Conservation (phyloP, 53 echinoderm and acorn worm genomes). For the Pentamera pediparva region DNA sequence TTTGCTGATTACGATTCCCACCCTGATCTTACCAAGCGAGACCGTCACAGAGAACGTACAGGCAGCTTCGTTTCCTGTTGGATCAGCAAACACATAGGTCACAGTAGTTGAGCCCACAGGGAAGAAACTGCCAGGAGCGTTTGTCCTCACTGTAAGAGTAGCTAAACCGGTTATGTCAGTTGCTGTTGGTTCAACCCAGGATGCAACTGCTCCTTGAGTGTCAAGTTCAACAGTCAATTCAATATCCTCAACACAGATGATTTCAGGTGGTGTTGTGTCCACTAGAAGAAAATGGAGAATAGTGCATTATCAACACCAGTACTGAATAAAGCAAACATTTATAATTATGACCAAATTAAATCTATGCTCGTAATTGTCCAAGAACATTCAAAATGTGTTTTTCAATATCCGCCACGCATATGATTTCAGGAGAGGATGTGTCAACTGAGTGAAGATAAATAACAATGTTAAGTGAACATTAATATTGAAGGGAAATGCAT, state of each 20-base stretch:
- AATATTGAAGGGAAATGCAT: no score
- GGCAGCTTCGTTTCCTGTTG: constrained; percentile 3
- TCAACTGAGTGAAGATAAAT: no score
- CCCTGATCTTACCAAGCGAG: constrained; percentile 14
- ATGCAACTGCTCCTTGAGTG: not conserved
- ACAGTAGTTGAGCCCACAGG: constrained; percentile 28
- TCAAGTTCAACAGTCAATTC: constrained; percentile 1
- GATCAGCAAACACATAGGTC: constrained; percentile 22
- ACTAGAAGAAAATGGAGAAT: no score
- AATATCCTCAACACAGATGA: constrained; percentile 3
- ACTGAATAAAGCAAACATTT: no score
- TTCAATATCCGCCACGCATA: no score
- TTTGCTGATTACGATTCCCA: no score
- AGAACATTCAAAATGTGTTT: no score
- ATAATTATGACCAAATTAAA: no score
- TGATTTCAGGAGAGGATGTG: no score
- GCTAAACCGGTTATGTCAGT: constrained; percentile 1
- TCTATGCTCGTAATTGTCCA: no score
- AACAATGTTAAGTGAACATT: no score
- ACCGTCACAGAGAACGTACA: constrained; percentile 40
- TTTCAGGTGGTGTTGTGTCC: constrained; percentile 31
- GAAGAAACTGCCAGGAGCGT: constrained; percentile 33
- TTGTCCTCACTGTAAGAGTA: constrained; percentile 12
- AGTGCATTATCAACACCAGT: no score
- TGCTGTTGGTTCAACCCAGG: constrained; percentile 22